A percentile compares a stretch with the other conserved stretches of the same genome.
phyloP scores from a whole-genome alignment of 2,797 vertebrate genomes.

The Prionace glauca region DNA sequence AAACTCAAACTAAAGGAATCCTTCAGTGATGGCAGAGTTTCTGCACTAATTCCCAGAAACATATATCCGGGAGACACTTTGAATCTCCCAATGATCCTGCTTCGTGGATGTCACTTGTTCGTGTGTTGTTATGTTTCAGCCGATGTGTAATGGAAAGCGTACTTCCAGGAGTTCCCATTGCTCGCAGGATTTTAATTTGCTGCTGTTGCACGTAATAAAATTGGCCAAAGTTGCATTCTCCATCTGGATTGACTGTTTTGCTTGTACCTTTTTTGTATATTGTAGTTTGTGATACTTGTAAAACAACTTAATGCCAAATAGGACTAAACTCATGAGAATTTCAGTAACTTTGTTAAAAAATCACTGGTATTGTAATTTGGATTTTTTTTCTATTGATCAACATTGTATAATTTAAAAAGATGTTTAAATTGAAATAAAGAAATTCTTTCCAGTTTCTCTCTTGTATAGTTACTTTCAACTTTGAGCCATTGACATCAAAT shows the following conservation, averaged over 20 bases:
- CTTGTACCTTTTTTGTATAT: slow-evolving; percentile 20
- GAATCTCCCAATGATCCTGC: neutral
- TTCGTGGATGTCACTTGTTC: neutral
- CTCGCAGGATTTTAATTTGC: slow-evolving; percentile 19
- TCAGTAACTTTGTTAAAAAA: neutral
- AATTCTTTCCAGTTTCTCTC: neutral
- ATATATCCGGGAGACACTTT: neutral
- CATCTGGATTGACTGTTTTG: neutral
- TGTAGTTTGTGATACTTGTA: neutral
- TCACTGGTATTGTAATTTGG: slow-evolving; percentile 24
- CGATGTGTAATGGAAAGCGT: slow-evolving; percentile 3
- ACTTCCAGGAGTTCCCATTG: neutral
- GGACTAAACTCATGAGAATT: slow-evolving; percentile 15
- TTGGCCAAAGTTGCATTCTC: slow-evolving; percentile 25
- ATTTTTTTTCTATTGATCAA: slow-evolving; percentile 29
- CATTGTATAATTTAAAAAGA: slow-evolving; percentile 29
- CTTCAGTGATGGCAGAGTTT: neutral
- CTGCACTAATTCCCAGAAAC: neutral
- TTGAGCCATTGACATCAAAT: neutral
- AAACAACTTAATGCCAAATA: slow-evolving; percentile 18
- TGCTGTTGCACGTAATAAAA: slow-evolving; percentile 29
- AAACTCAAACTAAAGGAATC: neutral
- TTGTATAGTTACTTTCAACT: neutral
- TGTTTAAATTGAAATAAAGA: slow-evolving; percentile 35
- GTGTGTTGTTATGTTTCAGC: neutral